phyloP scores from a whole-genome alignment of 1,140 invertebrate species.

The Trinorchestia longiramus region DNA sequence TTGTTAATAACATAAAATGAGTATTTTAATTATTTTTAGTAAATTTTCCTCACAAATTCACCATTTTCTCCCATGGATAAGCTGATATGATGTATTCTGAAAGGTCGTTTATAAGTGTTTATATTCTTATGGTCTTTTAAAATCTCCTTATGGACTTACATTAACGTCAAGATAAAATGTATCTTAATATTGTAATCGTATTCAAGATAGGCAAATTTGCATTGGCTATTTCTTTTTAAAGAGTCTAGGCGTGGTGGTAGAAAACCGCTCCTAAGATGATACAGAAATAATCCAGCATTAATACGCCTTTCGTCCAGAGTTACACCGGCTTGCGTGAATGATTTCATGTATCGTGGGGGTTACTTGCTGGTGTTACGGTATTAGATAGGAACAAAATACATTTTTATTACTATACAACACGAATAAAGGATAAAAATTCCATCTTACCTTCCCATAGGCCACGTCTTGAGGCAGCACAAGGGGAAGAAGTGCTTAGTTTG shows the following conservation, averaged over 20 bases:
- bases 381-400: too few species aligned
- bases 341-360: too few species aligned
- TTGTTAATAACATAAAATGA: too few species aligned
- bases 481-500: conserved; percentile 89
- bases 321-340: too few species aligned
- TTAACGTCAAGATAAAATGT: background rate
- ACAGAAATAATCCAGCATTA: too few species aligned
- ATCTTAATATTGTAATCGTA: background rate
- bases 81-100: too few species aligned
- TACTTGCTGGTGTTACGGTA: too few species aligned
- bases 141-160: background rate
- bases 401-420: background rate
- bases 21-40: too few species aligned
- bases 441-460: conserved; percentile 85
- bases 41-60: too few species aligned
- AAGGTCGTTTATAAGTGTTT: background rate
- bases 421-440: conserved; percentile 47
- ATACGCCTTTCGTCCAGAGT: too few species aligned
- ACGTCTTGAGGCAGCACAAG: conserved; percentile 84
- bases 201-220: background rate
- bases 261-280: background rate
- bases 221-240: background rate
- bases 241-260: background rate
- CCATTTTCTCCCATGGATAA: too few species aligned
- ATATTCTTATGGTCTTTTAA: background rate